phyloP scores from a whole-genome alignment of 2,888 invertebrate genomes.

The Rhogogaster chlorosoma region DNA sequence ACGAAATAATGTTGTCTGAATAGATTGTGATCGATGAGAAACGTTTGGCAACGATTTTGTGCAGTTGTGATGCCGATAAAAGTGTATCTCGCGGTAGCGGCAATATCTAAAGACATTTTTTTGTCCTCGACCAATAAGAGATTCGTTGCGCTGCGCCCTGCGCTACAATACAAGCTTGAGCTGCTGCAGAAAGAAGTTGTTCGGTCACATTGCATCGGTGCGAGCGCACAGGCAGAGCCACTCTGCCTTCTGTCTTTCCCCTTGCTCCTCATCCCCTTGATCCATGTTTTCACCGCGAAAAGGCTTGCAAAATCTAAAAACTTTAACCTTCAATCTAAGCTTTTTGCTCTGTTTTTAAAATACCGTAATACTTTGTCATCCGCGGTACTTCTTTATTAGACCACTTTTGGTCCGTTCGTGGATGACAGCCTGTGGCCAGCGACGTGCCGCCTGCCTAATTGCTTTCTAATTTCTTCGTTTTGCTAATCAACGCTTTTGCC shows the following conservation, averaged over 20 bases:
- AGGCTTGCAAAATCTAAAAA: constrained; percentile 50
- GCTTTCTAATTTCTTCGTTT: constrained; percentile 32
- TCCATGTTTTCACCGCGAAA: constrained; percentile 6
- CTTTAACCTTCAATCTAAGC: constrained; percentile 11
- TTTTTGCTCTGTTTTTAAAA: constrained; percentile 39
- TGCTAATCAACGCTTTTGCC: constrained; percentile 38
- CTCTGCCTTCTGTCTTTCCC: constrained; percentile 31
- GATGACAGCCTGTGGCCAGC: not conserved
- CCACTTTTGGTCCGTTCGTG: constrained; percentile 1
- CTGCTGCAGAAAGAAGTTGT: constrained; percentile 45
- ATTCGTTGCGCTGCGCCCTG: constrained; percentile 47
- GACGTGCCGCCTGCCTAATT: constrained; percentile 27
- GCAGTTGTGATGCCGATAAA: constrained; percentile 17
- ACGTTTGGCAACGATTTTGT: constrained; percentile 12
- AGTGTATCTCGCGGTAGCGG: constrained; percentile 39
- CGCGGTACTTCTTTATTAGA: constrained; percentile 40
- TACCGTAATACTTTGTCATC: constrained; percentile 33
- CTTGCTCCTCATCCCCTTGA: not conserved
- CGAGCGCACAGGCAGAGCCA: constrained; percentile 31
- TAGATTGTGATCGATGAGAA: not conserved
- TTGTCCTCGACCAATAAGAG: constrained; percentile 39
- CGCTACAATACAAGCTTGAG: constrained; percentile 36
- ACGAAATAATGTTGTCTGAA: not conserved
- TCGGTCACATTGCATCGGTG: constrained; percentile 49
- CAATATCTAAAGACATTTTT: constrained; percentile 49